Evolutionary conservation across 2,797 vertebrate species (phyloP).

Genomic region (Anguilla obscura): DNA sequence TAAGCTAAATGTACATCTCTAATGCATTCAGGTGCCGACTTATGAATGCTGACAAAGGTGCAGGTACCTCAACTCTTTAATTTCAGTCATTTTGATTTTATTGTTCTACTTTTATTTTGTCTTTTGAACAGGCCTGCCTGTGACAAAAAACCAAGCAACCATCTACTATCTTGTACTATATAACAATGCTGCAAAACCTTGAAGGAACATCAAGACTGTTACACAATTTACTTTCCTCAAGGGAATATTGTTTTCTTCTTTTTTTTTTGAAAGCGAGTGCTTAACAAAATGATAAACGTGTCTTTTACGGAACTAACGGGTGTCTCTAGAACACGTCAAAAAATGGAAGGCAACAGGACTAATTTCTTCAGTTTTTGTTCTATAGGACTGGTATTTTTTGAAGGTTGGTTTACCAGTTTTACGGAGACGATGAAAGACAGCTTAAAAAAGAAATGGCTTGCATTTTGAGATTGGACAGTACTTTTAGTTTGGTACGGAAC

Average conservation of each 20-base stretch:
- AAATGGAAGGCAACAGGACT: slow-evolving; percentile 45
- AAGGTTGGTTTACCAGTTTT: slow-evolving; percentile 22
- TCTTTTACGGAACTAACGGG: slow-evolving; percentile 76
- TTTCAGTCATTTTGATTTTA: slow-evolving; percentile 61
- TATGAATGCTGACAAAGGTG: slow-evolving; percentile 78
- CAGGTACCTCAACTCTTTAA: slow-evolving; percentile 74
- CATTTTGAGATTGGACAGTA: slow-evolving; percentile 69
- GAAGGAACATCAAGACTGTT: slow-evolving; percentile 90
- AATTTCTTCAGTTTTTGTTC: slow-evolving; percentile 33
- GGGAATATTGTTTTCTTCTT: slow-evolving; percentile 61
- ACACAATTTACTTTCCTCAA: slow-evolving; percentile 84
- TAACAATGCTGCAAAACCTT: slow-evolving; percentile 84
- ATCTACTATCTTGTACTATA: slow-evolving; percentile 72
- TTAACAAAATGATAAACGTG: slow-evolving; percentile 58
- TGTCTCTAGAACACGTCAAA: slow-evolving; percentile 65
- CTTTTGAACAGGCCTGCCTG: slow-evolving; percentile 60
- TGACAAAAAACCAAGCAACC: slow-evolving; percentile 68
- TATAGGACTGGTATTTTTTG: slow-evolving; percentile 7
- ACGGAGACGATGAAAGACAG: slow-evolving; percentile 41
- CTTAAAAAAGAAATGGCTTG: slow-evolving; percentile 67
- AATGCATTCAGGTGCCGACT: slow-evolving; percentile 83
- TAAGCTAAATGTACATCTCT: slow-evolving; percentile 65
- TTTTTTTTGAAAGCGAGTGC: slow-evolving; percentile 63
- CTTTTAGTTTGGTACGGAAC: slow-evolving; percentile 73
- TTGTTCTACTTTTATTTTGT: slow-evolving; percentile 46